These are phyloP conservation scores for Laticauda laticaudata DNA, from an alignment of 2,113 vertebrate genomes.

Conservation along the genomic window DNA sequence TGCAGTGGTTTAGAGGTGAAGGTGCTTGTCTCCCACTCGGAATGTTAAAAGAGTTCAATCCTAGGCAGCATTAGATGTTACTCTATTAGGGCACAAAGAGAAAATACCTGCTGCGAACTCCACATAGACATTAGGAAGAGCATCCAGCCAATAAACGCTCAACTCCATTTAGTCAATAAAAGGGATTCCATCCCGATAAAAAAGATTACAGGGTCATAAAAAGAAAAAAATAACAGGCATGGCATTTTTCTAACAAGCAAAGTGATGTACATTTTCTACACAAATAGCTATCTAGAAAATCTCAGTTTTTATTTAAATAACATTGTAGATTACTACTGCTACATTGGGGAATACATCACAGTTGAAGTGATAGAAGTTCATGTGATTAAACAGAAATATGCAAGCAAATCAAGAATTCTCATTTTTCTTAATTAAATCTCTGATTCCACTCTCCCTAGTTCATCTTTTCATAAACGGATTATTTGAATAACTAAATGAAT, in stretches of 20 bases:
- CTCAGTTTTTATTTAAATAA: constrained; percentile 16
- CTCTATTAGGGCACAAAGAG: neutral
- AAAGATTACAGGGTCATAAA: neutral
- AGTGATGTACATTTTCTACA: neutral
- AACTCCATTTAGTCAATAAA: neutral
- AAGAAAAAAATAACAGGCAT: neutral
- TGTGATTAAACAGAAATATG: neutral
- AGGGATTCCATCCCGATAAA: neutral
- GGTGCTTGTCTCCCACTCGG: neutral
- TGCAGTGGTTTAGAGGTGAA: neutral
- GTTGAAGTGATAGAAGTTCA: neutral
- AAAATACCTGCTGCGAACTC: neutral
- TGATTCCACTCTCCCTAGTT: neutral
- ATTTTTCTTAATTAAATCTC: neutral
- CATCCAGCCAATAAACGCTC: neutral
- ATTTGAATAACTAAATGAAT: neutral
- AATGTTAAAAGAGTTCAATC: neutral
- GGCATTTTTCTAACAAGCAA: constrained; percentile 15
- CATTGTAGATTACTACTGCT: neutral
- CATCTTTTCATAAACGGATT: neutral
- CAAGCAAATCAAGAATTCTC: neutral
- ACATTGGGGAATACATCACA: neutral
- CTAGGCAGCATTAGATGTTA: neutral
- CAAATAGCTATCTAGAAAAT: constrained; percentile 2
- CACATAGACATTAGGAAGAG: neutral